Conservation (phyloP, 2,113 vertebrate genomes). For the Microtus pennsylvanicus region DNA sequence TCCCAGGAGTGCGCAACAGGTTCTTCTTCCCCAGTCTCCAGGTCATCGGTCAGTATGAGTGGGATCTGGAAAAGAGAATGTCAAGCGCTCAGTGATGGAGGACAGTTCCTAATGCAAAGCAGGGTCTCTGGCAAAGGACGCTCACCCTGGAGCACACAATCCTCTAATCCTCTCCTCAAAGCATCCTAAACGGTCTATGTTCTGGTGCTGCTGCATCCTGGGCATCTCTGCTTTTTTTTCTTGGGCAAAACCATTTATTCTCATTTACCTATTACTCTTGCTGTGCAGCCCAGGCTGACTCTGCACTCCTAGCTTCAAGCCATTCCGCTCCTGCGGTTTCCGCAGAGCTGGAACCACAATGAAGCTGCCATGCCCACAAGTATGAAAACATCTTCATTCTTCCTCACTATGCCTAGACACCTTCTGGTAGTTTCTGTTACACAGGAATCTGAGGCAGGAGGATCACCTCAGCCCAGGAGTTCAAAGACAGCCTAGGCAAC, state of each 20-base stretch:
- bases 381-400: background rate
- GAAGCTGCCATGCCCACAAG: background rate
- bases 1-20: background rate
- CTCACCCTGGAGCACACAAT: background rate
- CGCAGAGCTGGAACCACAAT: background rate
- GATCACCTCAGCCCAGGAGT: background rate
- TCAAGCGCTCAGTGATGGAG: background rate
- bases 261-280: background rate
- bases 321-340: background rate
- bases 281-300: background rate
- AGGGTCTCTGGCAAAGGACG: background rate
- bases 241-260: background rate
- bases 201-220: background rate
- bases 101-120: background rate
- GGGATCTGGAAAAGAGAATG: slow-evolving; percentile 82
- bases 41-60: slow-evolving; percentile 74
- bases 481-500: background rate
- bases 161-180: background rate
- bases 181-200: background rate
- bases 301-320: background rate
- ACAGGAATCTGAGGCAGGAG: background rate
- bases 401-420: background rate
- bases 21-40: slow-evolving; percentile 67
- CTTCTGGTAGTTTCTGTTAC: background rate
- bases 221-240: background rate